Base-by-base conservation (phyloP, 2,888 invertebrate species). In the Mythimna impura region DNA sequence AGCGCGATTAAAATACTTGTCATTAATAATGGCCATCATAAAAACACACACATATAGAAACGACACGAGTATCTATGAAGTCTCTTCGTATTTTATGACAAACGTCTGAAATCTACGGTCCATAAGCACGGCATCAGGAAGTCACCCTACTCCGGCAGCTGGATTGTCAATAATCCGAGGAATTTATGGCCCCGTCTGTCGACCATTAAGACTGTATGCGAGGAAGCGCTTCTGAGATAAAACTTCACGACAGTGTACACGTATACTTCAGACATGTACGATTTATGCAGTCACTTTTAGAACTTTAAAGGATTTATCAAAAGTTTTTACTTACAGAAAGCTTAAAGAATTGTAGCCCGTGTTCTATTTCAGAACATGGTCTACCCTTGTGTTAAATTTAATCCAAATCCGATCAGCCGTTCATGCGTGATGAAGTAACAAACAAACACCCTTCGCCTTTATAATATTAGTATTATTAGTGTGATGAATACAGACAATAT, bases 91-190 rank as follows among this genome's bases (percentile, higher is more conserved):
- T 64, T 66, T 71, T 71, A 76, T 22, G 54, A 55, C 40, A 8
- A 12, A 25, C 20, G 20, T 63, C 52, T 30, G 43, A 63, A 73
- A 73, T 73, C 62, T 60, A 60, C 47, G 17, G 30, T 50, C 62
- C 66, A 30, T 67, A 71, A 52, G 55, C 50, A 68, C 62, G 63
- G 34, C 63, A 68, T 73, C 70, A 80, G 76, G 73, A 73, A 77
- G 66, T 63, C 74, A 71, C 74, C 50, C 71, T 76, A 80, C 80
- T 78, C 36, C 34, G 47, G 62, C 60, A 71, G 70, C 66, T 69
- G 73, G 77, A 86, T 87, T 78, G 77, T 80, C 82, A 82, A 85
- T 85, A 86, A 84, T 78, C 72, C 66, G 52, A 67, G 61, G 81
- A 86, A 85, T 86, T 87, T 85, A 86, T 82, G 80, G 78, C 66